Evolutionary conservation across 2,113 vertebrate genomes (phyloP), one percentile per base, ranked within the genome.

Genomic region (Pitta sordida): DNA sequence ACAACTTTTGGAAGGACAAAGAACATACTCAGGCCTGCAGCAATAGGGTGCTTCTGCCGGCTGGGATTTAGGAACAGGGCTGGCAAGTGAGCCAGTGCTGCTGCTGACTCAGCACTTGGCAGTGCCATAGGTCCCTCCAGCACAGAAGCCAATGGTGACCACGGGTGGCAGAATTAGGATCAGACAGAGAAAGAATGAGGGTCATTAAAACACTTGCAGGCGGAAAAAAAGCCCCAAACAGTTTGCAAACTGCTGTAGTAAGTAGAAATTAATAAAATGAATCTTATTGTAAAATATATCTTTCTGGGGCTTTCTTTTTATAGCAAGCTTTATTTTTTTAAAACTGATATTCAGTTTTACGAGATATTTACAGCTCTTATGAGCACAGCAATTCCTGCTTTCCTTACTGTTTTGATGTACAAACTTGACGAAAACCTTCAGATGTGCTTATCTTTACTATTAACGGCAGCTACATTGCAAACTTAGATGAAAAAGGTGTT

Each of bases 361-460:
- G 1, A 86, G 85, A 86, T 92, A 96, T 96, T 92, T 96, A 91
- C 88, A 83, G 58, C 77, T 93, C 48, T 94, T 94, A 78, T 0
- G 5, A 93, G 77, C 43, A 83, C 62, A 85, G 78, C 0, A 0
- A 84, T 93, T 93, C 65, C 67, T 87, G 62, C 52, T 94, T 73
- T 82, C 82, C 77, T 52, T 63, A 79, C 88, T 83, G 58, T 73
- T 94, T 82, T 64, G 59, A 59, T 91, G 87, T 74, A 78, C 68
- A 27, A 73, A 71, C n/a, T 73, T 67, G 86, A 94, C 75, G 48
- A 95, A 88, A 70, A 93, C 82, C 65, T 79, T 92, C 0, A 2
- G 86, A 81, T 70, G 39, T 2, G 3, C 67, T 29, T 16, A 83
- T 78, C 46, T 83, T 91, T 89, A 83, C 75, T 67, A 89, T 49